Evolutionary conservation across 1,140 invertebrate species (phyloP).

Genomic region (Matsumurasca onukii): DNA sequence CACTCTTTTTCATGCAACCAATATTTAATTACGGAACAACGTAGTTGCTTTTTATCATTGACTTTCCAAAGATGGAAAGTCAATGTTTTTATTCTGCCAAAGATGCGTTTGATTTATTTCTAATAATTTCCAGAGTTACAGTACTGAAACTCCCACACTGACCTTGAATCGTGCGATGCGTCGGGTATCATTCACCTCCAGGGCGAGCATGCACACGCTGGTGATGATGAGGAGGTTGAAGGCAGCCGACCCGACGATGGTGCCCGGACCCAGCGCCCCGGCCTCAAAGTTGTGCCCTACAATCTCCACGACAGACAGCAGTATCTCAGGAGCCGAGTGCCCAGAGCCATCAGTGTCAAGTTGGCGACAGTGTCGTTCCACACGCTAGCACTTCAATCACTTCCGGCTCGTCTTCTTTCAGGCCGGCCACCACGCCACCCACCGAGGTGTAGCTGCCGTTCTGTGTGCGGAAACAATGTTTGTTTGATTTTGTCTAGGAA

Average conservation of each 20-base stretch:
- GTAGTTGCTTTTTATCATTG: too few species aligned
- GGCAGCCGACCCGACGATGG: conserved; percentile 67
- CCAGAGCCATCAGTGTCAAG: conserved; percentile 67
- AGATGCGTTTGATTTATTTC: too few species aligned
- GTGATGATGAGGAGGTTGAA: conserved; percentile 64
- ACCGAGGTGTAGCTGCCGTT: conserved; percentile 41
- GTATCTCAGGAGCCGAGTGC: conserved; percentile 66
- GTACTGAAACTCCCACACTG: too few species aligned
- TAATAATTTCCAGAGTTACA: too few species aligned
- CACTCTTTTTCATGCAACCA: too few species aligned
- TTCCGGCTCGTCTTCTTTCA: conserved; percentile 45
- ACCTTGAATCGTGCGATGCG: conserved; percentile 57
- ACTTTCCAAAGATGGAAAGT: too few species aligned
- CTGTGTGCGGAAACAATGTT: too few species aligned
- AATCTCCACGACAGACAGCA: conserved; percentile 64
- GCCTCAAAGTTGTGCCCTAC: conserved; percentile 55
- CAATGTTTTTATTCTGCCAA: too few species aligned
- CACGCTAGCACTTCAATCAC: conserved; percentile 47
- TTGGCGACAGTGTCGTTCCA: conserved; percentile 72
- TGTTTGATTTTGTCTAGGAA: too few species aligned
- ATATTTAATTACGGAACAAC: too few species aligned
- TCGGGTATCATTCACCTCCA: conserved; percentile 54
- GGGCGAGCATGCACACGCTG: conserved; percentile 57
- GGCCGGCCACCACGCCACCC: conserved; percentile 37
- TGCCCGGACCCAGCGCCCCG: conserved; percentile 61